Conservation (phyloP, 2,888 invertebrate genomes). For the Ctena decussata region DNA sequence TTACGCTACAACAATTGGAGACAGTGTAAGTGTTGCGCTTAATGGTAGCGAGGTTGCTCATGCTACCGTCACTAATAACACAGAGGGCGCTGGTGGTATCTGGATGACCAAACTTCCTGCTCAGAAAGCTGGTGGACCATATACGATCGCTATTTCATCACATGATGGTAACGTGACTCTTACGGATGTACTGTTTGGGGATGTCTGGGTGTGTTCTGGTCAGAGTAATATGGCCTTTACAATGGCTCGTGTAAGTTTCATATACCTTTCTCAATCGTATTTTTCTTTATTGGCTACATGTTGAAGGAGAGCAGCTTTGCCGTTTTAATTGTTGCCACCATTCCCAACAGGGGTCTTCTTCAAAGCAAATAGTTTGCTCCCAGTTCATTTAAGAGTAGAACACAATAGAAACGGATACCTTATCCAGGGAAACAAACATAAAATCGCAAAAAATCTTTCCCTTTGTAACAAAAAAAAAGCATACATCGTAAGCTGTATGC, state of each 20-base stretch:
- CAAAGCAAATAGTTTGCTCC: too few relatives aligned
- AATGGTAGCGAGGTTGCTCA: constrained; percentile 25
- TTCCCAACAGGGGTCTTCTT: too few relatives aligned
- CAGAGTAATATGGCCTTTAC: constrained; percentile 83
- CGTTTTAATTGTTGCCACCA: too few relatives aligned
- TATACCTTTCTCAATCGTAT: too few relatives aligned
- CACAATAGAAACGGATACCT: too few relatives aligned
- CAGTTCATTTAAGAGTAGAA: too few relatives aligned
- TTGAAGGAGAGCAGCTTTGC: too few relatives aligned
- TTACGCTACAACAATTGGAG: constrained; percentile 51
- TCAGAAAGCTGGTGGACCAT: constrained; percentile 63
- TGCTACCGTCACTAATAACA: background rate
- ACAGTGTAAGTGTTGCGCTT: constrained; percentile 33
- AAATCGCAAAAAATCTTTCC: too few relatives aligned
- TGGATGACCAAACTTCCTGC: constrained; percentile 72
- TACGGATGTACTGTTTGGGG: constrained; percentile 83
- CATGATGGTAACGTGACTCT: constrained; percentile 63
- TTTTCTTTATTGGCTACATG: too few relatives aligned
- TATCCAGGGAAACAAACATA: too few relatives aligned
- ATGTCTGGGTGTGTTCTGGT: constrained; percentile 86
- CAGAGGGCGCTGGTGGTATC: constrained; percentile 29
- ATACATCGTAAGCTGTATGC: too few relatives aligned
- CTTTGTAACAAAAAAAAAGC: too few relatives aligned
- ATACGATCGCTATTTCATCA: constrained; percentile 67
- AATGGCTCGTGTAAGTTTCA: constrained; percentile 34